phyloP scores from a whole-genome alignment of 2,888 invertebrate genomes.

The Drosophila picticornis region DNA sequence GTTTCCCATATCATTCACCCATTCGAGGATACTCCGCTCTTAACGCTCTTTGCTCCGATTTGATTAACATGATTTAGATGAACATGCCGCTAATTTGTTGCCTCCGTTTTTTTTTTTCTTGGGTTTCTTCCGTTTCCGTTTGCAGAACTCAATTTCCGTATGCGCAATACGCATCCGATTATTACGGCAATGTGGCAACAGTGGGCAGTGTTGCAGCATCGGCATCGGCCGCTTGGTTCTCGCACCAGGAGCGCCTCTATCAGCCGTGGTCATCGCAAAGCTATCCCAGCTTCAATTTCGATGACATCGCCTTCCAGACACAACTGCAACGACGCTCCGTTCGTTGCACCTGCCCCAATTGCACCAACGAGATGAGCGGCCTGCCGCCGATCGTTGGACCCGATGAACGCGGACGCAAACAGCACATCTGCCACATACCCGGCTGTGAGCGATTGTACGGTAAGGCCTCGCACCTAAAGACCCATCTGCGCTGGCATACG shows the following conservation, averaged over 20 bases:
- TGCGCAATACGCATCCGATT: conserved; percentile 84
- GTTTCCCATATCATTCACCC: neutral
- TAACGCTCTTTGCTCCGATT: neutral
- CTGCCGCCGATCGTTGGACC: conserved; percentile 90
- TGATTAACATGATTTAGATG: neutral
- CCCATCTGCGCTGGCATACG: conserved; percentile 96
- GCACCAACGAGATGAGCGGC: conserved; percentile 91
- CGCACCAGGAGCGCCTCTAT: conserved; percentile 83
- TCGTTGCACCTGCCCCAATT: conserved; percentile 93
- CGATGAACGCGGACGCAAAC: conserved; percentile 91
- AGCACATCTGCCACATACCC: conserved; percentile 94
- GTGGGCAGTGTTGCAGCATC: conserved; percentile 79
- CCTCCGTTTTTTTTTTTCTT: conserved; percentile 4
- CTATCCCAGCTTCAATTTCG: conserved; percentile 83
- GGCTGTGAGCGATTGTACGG: conserved; percentile 96
- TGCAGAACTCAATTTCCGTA: conserved; percentile 84
- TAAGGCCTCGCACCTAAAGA: conserved; percentile 97
- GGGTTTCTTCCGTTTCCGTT: conserved; percentile 7
- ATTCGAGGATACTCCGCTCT: neutral
- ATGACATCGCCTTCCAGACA: conserved; percentile 85
- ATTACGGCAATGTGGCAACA: conserved; percentile 83
- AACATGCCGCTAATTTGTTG: conserved; percentile 28
- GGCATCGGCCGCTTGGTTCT: conserved; percentile 84
- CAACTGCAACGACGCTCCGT: conserved; percentile 90
- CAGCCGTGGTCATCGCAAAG: conserved; percentile 84